Evolutionary conservation across 2,888 invertebrate genomes (phyloP), one percentile per base, ranked within the genome.

Genomic region (Drosophila tripunctata): DNA sequence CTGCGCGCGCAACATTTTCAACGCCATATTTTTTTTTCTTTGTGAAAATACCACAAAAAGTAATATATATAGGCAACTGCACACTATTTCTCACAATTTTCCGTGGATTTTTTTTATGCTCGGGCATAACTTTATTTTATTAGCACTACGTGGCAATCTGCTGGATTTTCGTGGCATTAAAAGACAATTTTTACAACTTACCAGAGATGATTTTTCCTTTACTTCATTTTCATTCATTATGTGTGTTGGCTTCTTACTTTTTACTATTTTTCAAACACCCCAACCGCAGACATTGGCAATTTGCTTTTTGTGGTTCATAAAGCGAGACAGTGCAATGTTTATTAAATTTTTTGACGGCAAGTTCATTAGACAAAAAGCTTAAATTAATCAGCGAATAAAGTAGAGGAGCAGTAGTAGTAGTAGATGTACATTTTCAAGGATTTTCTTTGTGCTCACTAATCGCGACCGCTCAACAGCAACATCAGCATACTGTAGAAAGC

Each of bases 141-240:
- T 83, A 88, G 87, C 87, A 86, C 78, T 84, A 83, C 87, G 84
- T 88, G 85, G 88, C 88, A 85, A 88, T 85, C 85, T 85, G 88
- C 73, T 87, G 87, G 84, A 83, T 88, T 85, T 88, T 73, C 66
- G 66, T 58, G 69, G 88, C 88, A 85, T 85, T 85, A 85, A 85
- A 85, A 85, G 87, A 87, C 87, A 81, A 85, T 85, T 85, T 85
- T 87, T 87, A 83, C 74, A 77, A 87, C 87, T 82, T 87, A 82
- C 85, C 87, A 84, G 60, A 57, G 67, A 65, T 71, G 66, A 55
- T 70, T 67, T 84, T 50, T 82, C 57, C 65, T 47, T 60, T 65
- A 62, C 64, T 66, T 75, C 36, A 67, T 47, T 40, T 56, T 31
- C 43, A 41, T 64, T 36, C 48, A 50, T 50, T 50, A 36, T 36